Base-by-base conservation (phyloP, 1,140 invertebrate species). In the Drosophila leontia region DNA sequence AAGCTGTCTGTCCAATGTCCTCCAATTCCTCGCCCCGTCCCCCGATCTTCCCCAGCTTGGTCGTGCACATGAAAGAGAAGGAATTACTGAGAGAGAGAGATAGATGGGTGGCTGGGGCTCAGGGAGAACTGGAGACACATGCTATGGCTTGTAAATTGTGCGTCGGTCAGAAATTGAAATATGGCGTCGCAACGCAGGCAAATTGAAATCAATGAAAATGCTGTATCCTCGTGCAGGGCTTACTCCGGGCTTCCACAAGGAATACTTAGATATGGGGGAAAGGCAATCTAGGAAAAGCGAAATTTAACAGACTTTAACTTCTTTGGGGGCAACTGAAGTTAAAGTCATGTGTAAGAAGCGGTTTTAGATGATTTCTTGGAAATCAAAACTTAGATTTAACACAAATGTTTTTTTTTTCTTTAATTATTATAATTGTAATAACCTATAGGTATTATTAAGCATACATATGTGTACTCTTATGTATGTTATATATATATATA, bases 121-220 rank as follows among this genome's bases (percentile, higher is more conserved):
- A 50, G 32, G 4, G n/a, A 32, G 58, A 59, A 51, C 72, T 85
- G 85, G 85, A 85, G 82, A 90, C 84, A 88, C 85, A 88, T 88
- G 85, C 84, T 87, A 78, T 57, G 81, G 80, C 80, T 82, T 90
- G 85, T 90, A 90, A 90, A 90, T 82, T 88, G 80, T 87, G 75
- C 78, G 75, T 85, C 85, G 81, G 81, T 84, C 81, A 85, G 85
- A 90, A 90, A 82, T 82, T 90, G 85, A 90, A 90, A 90, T 90
- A 90, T 90, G 85, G 85, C 85, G 86, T 79, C 77, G 81, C 80
- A 90, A 82, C 60, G 69, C 76, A 78, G 82, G 78, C 80, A 90
- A 90, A 90, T 90, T 88, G 75, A 90, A 90, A 85, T 90, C 85
- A 85, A 90, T 90, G 85, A 90, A 90, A 82, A 71, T 57, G 63